phyloP scores from a whole-genome alignment of 1,140 invertebrate genomes.

The Agrypnia vestita region DNA sequence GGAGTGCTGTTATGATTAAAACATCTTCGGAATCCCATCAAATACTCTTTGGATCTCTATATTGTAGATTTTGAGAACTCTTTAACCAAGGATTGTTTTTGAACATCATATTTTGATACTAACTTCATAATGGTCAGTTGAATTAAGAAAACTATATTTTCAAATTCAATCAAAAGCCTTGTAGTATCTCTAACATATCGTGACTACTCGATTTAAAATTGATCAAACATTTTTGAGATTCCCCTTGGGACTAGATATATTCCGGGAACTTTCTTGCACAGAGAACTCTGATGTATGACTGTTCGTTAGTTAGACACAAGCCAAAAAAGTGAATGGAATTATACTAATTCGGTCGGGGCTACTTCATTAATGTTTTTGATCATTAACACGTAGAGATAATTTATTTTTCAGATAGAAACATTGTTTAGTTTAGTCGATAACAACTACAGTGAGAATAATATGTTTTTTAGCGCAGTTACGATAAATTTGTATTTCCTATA shows the following conservation, averaged over 20 bases:
- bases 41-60: no score
- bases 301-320: conserved; percentile 8
- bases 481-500: conserved; percentile 31
- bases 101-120: no score
- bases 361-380: conserved; percentile 32
- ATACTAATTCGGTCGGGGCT: conserved; percentile 26
- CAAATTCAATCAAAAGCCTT: no score
- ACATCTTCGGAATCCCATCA: no score
- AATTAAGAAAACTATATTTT: no score
- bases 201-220: conserved; percentile 5
- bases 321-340: conserved; percentile 33
- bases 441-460: conserved; percentile 54
- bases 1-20: no score
- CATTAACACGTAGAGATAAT: conserved; percentile 36
- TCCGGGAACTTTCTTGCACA: conserved; percentile 9
- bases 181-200: conserved; percentile 42
- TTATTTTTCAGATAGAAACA: conserved; percentile 41
- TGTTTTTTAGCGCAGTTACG: conserved; percentile 46
- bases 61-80: no score
- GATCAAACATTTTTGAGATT: conserved; percentile 19
- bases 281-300: conserved; percentile 15
- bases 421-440: conserved; percentile 48
- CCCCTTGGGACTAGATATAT: not conserved
- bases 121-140: no score
- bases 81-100: no score